Conservation (phyloP, 1,140 invertebrate genomes). For the Pseudomyrmex sp. region DNA sequence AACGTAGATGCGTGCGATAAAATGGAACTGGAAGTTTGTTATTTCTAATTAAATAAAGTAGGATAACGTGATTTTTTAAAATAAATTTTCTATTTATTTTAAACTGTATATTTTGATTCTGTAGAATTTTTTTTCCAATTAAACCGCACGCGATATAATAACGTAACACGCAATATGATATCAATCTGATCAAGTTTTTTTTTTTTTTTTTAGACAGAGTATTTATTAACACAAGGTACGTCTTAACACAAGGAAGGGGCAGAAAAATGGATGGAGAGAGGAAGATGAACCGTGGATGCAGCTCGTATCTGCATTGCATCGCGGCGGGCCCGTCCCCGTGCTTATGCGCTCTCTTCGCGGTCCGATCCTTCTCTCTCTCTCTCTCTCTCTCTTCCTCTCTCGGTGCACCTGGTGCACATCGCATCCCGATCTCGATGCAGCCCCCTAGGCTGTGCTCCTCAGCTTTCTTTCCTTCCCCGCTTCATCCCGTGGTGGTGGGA, state of each 20-base stretch:
- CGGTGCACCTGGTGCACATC: conserved; percentile 82
- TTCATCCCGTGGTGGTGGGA: conserved; percentile 30
- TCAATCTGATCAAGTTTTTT: too few species aligned
- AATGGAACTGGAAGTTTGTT: too few species aligned
- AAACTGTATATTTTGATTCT: too few species aligned
- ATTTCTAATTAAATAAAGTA: too few species aligned
- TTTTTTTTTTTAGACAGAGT: too few species aligned
- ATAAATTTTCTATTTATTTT: too few species aligned
- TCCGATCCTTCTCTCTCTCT: conserved; percentile 68
- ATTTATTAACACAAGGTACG: conserved; percentile 15
- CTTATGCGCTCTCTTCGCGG: conserved; percentile 48
- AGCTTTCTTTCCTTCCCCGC: not conserved
- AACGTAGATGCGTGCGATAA: conserved; percentile 22
- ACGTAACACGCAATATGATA: too few species aligned
- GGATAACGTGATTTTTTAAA: too few species aligned
- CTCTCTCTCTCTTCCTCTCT: conserved; percentile 55
- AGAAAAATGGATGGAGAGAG: conserved; percentile 10
- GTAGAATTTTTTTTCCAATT: too few species aligned
- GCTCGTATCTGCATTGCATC: conserved; percentile 78
- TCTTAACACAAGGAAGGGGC: conserved; percentile 23
- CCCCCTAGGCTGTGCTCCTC: conserved; percentile 67
- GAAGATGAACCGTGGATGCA: conserved; percentile 63
- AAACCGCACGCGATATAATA: too few species aligned
- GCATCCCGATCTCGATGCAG: conserved; percentile 77
- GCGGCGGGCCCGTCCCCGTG: conserved; percentile 62